Evolutionary conservation across 2,113 vertebrate genomes (phyloP).

Genomic region (Crotalus helleri): DNA sequence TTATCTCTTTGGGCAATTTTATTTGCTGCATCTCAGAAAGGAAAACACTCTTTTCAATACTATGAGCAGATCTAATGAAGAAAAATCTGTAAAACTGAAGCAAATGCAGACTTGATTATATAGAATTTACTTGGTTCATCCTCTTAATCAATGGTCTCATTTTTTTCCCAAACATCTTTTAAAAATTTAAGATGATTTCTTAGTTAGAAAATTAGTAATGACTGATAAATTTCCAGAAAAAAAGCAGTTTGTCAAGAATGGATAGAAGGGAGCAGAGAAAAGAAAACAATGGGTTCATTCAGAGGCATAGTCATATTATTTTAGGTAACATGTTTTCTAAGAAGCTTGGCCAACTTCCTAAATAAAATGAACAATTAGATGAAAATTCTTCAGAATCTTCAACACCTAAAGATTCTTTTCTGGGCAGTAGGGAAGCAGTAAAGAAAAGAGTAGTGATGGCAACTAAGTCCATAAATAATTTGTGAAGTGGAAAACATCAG

Average conservation of each 20-base stretch:
- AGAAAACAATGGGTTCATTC: neutral
- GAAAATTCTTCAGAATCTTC: neutral
- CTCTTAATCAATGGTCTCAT: neutral
- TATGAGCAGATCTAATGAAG: neutral
- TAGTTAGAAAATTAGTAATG: neutral
- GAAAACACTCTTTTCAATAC: neutral
- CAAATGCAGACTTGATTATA: neutral
- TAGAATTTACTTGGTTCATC: neutral
- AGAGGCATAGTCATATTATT: neutral
- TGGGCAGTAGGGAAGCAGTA: neutral
- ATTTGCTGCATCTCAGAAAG: neutral
- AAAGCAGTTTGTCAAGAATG: neutral
- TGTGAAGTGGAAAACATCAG: neutral
- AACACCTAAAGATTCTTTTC: neutral
- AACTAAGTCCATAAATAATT: neutral
- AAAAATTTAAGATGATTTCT: neutral
- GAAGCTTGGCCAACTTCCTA: neutral
- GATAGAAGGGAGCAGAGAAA: neutral
- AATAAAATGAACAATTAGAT: neutral
- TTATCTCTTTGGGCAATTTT: slow-evolving; percentile 10
- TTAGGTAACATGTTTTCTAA: neutral
- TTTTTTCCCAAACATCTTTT: neutral
- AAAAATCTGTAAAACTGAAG: neutral
- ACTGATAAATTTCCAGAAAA: neutral
- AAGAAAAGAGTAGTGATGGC: neutral